phyloP scores from a whole-genome alignment of 2,888 invertebrate genomes.

The Acleris sparsana region DNA sequence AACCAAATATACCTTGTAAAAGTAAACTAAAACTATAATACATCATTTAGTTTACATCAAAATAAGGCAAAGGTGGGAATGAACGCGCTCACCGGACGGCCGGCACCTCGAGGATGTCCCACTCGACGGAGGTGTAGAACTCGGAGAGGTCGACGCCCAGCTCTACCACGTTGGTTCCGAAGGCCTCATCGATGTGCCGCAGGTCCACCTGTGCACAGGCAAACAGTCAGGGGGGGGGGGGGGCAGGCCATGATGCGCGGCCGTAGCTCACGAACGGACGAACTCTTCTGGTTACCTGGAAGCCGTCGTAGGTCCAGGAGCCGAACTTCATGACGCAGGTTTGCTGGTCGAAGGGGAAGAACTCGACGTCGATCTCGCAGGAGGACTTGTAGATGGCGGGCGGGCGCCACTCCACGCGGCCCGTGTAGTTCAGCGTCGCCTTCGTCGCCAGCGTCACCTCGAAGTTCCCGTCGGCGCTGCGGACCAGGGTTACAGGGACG shows the following conservation, averaged over 20 bases:
- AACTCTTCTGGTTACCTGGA: slow-evolving; percentile 86
- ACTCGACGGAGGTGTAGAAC: slow-evolving; percentile 99
- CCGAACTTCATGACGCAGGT: slow-evolving; percentile 96
- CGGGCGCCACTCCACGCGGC: slow-evolving; percentile 96
- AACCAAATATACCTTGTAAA: too few relatives aligned
- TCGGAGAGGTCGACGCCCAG: slow-evolving; percentile 98
- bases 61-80: not conserved
- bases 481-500: slow-evolving; percentile 39
- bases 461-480: slow-evolving; percentile 95
- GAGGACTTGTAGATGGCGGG: slow-evolving; percentile 98
- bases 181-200: slow-evolving; percentile 95
- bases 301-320: slow-evolving; percentile 97
- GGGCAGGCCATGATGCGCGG: not conserved
- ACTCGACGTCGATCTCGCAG: slow-evolving; percentile 95
- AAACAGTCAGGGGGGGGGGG: too few relatives aligned
- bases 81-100: slow-evolving; percentile 87
- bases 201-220: slow-evolving; percentile 88
- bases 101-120: slow-evolving; percentile 98
- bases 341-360: slow-evolving; percentile 97
- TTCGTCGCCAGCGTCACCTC: slow-evolving; percentile 95
- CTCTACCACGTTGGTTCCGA: slow-evolving; percentile 94
- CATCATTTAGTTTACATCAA: not conserved
- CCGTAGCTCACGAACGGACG: not conserved
- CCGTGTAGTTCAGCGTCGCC: slow-evolving; percentile 94
- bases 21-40: too few relatives aligned